phyloP scores from a whole-genome alignment of 2,113 vertebrate species.

The Thunnus thynnus region DNA sequence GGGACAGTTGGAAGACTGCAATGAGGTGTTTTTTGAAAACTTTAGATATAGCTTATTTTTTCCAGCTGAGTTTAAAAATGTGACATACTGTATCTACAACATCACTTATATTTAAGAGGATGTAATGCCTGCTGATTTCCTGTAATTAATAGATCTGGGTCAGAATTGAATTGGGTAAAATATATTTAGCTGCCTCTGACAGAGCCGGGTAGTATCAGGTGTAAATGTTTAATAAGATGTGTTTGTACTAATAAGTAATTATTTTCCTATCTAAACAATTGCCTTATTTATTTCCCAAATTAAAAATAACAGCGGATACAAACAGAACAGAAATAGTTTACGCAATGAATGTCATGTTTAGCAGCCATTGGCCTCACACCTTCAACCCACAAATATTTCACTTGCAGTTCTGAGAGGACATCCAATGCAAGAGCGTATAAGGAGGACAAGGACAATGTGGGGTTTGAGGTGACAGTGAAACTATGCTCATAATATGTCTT shows the following conservation, averaged over 20 bases:
- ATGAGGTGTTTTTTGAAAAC: background rate
- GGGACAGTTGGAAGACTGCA: background rate
- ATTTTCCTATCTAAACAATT: background rate
- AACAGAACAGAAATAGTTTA: too few species aligned
- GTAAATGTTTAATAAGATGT: background rate
- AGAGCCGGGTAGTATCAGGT: background rate
- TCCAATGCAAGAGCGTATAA: too few species aligned
- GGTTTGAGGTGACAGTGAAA: too few species aligned
- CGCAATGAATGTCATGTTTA: too few species aligned
- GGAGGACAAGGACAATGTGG: too few species aligned
- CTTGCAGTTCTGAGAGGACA: too few species aligned
- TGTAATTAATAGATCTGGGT: background rate
- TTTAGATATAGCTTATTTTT: background rate
- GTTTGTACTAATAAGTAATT: background rate
- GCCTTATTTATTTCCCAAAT: too few species aligned
- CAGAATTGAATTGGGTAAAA: background rate
- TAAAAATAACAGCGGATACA: too few species aligned
- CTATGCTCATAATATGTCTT: too few species aligned
- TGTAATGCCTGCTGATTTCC: background rate
- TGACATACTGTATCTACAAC: background rate
- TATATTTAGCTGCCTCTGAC: background rate
- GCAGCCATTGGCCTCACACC: too few species aligned
- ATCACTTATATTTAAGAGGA: slow-evolving; percentile 7
- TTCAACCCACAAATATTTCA: too few species aligned
- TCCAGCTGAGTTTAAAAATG: background rate